These are phyloP conservation scores for Hydrochoerus hydrochaeris DNA, from an alignment of 2,113 vertebrate species.

Conservation along the genomic window DNA sequence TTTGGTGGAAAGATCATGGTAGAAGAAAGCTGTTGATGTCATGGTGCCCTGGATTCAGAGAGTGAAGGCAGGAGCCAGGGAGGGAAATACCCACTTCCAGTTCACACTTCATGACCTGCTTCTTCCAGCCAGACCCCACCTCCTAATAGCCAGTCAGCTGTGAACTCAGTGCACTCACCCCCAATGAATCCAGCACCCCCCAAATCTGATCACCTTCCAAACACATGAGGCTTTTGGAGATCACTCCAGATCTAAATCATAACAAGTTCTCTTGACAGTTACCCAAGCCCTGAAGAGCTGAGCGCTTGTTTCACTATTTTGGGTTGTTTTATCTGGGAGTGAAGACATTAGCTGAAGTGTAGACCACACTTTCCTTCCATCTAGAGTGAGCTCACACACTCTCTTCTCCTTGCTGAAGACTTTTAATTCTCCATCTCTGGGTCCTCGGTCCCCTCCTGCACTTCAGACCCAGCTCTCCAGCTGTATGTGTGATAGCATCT, in stretches of 20 bases:
- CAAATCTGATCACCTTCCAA: background rate
- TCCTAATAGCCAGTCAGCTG: background rate
- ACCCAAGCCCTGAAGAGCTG: background rate
- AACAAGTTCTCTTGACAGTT: too few relatives aligned
- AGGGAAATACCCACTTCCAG: background rate
- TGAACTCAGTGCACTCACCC: background rate
- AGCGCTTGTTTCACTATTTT: background rate
- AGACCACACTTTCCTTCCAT: too few relatives aligned
- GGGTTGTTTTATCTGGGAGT: background rate
- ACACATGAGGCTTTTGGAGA: background rate
- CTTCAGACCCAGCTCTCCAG: background rate
- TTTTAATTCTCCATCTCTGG: background rate
- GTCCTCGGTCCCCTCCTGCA: background rate
- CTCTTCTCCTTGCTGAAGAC: background rate
- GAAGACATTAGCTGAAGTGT: background rate
- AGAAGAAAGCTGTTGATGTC: background rate
- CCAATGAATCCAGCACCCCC: background rate
- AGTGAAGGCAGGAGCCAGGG: background rate
- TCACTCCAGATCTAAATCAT: background rate
- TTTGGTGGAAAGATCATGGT: background rate
- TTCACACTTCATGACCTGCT: background rate
- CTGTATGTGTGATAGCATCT: accelerated
- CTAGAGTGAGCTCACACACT: background rate
- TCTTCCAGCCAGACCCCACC: background rate
- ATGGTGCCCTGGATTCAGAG: background rate